Percentiles rank a stretch among this genome's conserved stretches.
These are phyloP conservation scores for Ruditapes philippinarum DNA, from an alignment of 1,140 invertebrate genomes.

Conservation along the genomic window DNA sequence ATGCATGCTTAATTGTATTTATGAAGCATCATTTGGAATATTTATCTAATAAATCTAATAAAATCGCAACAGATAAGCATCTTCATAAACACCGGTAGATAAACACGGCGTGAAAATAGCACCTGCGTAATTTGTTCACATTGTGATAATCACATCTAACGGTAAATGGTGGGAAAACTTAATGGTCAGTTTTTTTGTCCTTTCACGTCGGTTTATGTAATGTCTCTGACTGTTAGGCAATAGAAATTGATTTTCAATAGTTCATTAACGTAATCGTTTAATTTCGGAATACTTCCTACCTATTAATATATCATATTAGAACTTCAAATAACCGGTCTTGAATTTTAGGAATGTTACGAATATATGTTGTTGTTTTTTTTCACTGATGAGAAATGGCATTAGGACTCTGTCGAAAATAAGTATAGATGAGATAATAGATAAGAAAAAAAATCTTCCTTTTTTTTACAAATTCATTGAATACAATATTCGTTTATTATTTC, in stretches of 20 bases:
- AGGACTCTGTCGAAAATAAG: no score
- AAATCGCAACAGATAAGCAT: conserved; percentile 50
- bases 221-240: background rate
- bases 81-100: conserved; percentile 31
- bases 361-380: no score
- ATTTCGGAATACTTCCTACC: no score
- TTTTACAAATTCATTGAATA: no score
- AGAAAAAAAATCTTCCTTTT: no score
- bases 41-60: conserved; percentile 61
- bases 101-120: conserved; percentile 40
- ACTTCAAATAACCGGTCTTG: no score
- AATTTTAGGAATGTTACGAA: no score
- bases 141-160: conserved; percentile 32
- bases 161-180: conserved; percentile 49
- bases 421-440: no score
- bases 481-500: no score
- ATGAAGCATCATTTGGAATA: conserved; percentile 37
- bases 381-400: no score
- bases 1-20: conserved; percentile 48
- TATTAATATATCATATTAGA: no score
- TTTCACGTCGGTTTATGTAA: background rate
- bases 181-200: background rate
- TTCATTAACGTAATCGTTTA: background rate
- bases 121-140: conserved; percentile 40
- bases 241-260: conserved; percentile 17